phyloP scores from a whole-genome alignment of 35 echinoderm and acorn worm species.

The Ptychodera flava region DNA sequence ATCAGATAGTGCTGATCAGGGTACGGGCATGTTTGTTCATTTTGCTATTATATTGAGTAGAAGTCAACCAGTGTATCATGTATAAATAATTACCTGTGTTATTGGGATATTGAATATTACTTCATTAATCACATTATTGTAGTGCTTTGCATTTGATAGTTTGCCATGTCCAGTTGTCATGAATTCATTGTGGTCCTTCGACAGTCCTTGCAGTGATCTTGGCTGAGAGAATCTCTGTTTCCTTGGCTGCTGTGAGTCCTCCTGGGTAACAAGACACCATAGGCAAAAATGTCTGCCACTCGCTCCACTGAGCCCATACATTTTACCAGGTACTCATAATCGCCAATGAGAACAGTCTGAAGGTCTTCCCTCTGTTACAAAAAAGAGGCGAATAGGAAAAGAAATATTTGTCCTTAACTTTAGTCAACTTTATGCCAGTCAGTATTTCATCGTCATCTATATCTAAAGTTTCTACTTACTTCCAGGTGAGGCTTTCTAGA shows the following conservation, averaged over 20 bases:
- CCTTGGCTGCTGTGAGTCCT: not conserved
- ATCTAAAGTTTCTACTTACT: not conserved
- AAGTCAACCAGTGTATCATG: too few relatives aligned
- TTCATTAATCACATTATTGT: not conserved
- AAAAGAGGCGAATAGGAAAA: not conserved
- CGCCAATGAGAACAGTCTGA: not conserved
- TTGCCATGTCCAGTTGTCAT: not conserved
- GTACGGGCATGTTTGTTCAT: too few relatives aligned
- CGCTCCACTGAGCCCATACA: not conserved
- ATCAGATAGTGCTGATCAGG: too few relatives aligned
- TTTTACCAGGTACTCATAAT: not conserved
- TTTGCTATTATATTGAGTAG: too few relatives aligned
- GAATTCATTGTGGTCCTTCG: not conserved
- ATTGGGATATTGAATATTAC: too few relatives aligned
- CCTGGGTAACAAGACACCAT: not conserved
- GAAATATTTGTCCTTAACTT: too few relatives aligned
- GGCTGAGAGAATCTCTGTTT: not conserved
- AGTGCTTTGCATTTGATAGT: not conserved
- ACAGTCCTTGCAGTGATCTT: not conserved
- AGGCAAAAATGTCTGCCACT: not conserved
- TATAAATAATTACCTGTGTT: too few relatives aligned
- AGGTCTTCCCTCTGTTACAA: not conserved
- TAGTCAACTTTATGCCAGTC: too few relatives aligned
- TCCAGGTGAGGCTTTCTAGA: slow-evolving; percentile 3
- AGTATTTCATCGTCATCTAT: too few relatives aligned